Conservation (phyloP, 2,888 invertebrate species). For the Drosophila anceps region DNA sequence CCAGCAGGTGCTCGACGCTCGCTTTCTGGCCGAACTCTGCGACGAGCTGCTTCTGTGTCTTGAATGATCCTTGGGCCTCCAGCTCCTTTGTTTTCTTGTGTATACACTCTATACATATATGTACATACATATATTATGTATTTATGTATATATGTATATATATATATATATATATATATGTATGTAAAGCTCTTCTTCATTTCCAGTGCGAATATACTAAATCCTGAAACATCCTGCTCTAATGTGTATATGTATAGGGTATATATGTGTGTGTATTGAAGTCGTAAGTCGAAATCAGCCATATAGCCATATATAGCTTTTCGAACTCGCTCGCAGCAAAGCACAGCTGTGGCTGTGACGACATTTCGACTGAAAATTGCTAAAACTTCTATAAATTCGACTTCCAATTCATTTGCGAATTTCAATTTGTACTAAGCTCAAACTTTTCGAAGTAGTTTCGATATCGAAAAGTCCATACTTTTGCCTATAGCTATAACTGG, state of each 20-base stretch:
- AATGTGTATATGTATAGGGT: not conserved
- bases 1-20: constrained; percentile 7
- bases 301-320: not conserved
- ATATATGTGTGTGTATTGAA: not conserved
- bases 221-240: not conserved
- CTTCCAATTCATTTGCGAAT: not conserved
- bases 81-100: not conserved
- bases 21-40: constrained; percentile 15
- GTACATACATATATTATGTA: not conserved
- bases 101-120: not conserved
- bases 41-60: constrained; percentile 5
- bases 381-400: too few relatives aligned
- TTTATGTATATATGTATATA: too few relatives aligned
- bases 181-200: not conserved
- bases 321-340: not conserved
- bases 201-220: not conserved
- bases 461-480: not conserved
- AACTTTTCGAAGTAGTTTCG: too few relatives aligned
- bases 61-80: not conserved
- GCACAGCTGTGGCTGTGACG: too few relatives aligned
- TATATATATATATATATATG: not conserved
- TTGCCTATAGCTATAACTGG: too few relatives aligned
- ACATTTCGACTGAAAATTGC: too few relatives aligned
- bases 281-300: not conserved
- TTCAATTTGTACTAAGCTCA: too few relatives aligned